Conservation (phyloP, 2,888 invertebrate species). For the Tetranychus piercei region DNA sequence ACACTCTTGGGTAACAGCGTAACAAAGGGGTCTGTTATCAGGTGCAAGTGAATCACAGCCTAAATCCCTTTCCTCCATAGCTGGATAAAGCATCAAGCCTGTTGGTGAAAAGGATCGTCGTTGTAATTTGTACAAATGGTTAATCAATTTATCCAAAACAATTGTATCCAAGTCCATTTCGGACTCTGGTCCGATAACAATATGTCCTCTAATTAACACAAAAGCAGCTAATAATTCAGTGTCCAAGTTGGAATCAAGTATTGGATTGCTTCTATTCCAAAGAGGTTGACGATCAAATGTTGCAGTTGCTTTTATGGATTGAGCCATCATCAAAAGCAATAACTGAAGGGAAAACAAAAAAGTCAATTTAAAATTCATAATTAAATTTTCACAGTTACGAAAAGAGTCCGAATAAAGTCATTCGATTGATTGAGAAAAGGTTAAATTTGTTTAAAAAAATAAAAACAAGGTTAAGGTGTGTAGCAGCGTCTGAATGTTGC, state of each 20-base stretch:
- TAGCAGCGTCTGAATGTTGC: too few species aligned
- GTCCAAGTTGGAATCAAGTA: neutral
- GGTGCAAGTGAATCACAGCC: conserved; percentile 18
- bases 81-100: conserved; percentile 7
- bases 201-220: conserved; percentile 18
- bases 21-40: conserved; percentile 13
- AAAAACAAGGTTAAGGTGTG: too few species aligned
- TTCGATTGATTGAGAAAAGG: too few species aligned
- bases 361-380: too few species aligned
- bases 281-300: too few species aligned
- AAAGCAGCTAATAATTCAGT: neutral
- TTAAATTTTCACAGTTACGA: too few species aligned
- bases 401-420: too few species aligned
- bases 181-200: conserved; percentile 17
- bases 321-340: too few species aligned
- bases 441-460: too few species aligned
- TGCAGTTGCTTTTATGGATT: too few species aligned
- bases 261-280: neutral
- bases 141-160: conserved; percentile 17
- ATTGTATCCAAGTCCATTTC: conserved; percentile 20
- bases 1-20: conserved; percentile 20
- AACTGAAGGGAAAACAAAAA: too few species aligned
- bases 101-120: conserved; percentile 9
- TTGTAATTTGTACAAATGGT: conserved; percentile 19
- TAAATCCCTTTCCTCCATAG: conserved; percentile 19